These are phyloP conservation scores for Gadopsis marmoratus DNA, from an alignment of 2,797 vertebrate species.

Conservation along the genomic window DNA sequence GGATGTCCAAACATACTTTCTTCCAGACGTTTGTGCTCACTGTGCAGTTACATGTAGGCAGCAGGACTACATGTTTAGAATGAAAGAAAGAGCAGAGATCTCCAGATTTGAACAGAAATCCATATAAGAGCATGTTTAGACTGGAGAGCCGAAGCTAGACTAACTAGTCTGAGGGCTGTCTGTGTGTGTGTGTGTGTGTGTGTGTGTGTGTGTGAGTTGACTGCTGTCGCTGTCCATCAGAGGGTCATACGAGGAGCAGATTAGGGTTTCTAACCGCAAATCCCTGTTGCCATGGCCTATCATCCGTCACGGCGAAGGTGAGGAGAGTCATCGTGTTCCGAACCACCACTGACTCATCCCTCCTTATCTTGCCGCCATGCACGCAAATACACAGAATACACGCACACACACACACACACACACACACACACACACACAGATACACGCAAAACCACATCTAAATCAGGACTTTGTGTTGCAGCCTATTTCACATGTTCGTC, in stretches of 20 bases:
- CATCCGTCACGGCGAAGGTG: slow-evolving; percentile 69
- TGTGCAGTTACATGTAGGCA: slow-evolving; percentile 25
- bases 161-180: slow-evolving; percentile 59
- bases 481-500: slow-evolving; percentile 25
- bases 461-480: slow-evolving; percentile 65
- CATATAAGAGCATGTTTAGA: slow-evolving; percentile 79
- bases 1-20: slow-evolving; percentile 31
- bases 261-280: slow-evolving; percentile 85
- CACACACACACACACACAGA: too few relatives aligned
- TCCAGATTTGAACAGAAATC: slow-evolving; percentile 70
- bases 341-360: slow-evolving; percentile 62
- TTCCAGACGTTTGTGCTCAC: slow-evolving; percentile 33
- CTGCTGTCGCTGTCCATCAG: slow-evolving; percentile 84
- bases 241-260: slow-evolving; percentile 85
- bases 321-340: slow-evolving; percentile 71
- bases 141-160: slow-evolving; percentile 59
- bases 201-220: slow-evolving; percentile 36
- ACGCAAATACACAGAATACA: background rate
- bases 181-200: slow-evolving; percentile 28
- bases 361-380: slow-evolving; percentile 38
- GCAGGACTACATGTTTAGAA: slow-evolving; percentile 61
- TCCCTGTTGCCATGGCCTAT: slow-evolving; percentile 74
- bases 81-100: slow-evolving; percentile 50
- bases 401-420: slow-evolving; percentile 14
- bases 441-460: slow-evolving; percentile 53